These are phyloP conservation scores for Minunthozetes semirufus DNA, from an alignment of 2,888 invertebrate genomes.

Conservation along the genomic window DNA sequence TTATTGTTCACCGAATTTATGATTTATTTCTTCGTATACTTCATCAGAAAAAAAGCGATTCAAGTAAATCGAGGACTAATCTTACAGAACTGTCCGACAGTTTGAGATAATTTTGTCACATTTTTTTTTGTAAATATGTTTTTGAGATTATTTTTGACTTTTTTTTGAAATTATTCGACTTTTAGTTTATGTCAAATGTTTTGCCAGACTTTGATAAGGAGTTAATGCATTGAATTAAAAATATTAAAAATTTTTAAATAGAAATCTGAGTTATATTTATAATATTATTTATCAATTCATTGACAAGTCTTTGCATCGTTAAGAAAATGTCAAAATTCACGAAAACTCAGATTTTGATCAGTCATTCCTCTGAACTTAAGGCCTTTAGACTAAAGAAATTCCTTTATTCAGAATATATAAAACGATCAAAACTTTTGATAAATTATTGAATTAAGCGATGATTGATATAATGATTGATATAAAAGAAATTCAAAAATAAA, in stretches of 20 bases:
- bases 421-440: neutral
- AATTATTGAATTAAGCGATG: neutral
- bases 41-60: too few species aligned
- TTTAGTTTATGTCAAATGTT: neutral
- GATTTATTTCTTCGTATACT: too few species aligned
- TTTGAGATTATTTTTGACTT: neutral
- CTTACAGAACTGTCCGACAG: too few species aligned
- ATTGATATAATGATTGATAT: neutral
- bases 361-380: neutral
- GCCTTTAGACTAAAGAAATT: neutral
- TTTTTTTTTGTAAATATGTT: neutral
- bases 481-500: neutral
- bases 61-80: too few species aligned
- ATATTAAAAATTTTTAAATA: neutral
- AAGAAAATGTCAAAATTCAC: neutral
- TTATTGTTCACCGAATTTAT: neutral
- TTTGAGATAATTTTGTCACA: too few species aligned
- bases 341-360: neutral
- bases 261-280: neutral
- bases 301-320: neutral
- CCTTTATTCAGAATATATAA: neutral
- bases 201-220: neutral
- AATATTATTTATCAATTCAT: conserved; percentile 5
- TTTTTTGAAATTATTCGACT: neutral
- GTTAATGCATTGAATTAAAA: neutral